Base-by-base conservation (phyloP, 23 tunicate genomes). In the Corella eumyota region DNA sequence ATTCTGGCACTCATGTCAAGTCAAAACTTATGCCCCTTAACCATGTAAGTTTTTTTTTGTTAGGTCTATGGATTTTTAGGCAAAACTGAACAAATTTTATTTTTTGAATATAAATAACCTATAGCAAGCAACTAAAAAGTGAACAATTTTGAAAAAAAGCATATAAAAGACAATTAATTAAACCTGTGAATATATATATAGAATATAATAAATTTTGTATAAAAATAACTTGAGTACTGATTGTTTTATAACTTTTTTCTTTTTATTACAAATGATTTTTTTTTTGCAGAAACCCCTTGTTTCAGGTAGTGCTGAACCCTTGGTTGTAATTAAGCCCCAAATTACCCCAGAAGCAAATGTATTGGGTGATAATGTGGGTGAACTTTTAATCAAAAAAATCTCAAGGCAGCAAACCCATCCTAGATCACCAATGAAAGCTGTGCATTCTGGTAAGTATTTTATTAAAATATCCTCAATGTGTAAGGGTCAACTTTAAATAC, bases 1-100 rank as follows among this genome's bases (percentile, higher is more conserved):
- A 51, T 4, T 79, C 88, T 46, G 50, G 68, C 30, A 59, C 83
- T 5, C 20, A 45, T 13, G 29, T 56, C 6, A 71, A 71, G 40
- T 62, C 65, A 4, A 85, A 77, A 59, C 65, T 85, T 32, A 65
- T 79, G 2, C 95, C 95, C n/a, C 50, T 77, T 2, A 49, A 48
- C 19, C 36, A 49, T 66, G 58, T 30, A 19, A 58, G 64, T 20
- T 17, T 11, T 44, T 17, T 44, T 44, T 44, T 11, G 17, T 11
- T n/a, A n/a, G n/a, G n/a, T n/a, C n/a, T n/a, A n/a, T n/a, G n/a
- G n/a, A n/a, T n/a, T n/a, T n/a, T n/a, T n/a, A n/a, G n/a, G n/a
- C n/a, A n/a, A n/a, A n/a, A n/a, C n/a, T n/a, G n/a, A n/a, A n/a
- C n/a, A n/a, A n/a, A n/a, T n/a, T n/a, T n/a, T n/a, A n/a, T n/a